Evolutionary conservation across 2,797 vertebrate species (phyloP).

Genomic region (Urocyon cinereoargenteus): DNA sequence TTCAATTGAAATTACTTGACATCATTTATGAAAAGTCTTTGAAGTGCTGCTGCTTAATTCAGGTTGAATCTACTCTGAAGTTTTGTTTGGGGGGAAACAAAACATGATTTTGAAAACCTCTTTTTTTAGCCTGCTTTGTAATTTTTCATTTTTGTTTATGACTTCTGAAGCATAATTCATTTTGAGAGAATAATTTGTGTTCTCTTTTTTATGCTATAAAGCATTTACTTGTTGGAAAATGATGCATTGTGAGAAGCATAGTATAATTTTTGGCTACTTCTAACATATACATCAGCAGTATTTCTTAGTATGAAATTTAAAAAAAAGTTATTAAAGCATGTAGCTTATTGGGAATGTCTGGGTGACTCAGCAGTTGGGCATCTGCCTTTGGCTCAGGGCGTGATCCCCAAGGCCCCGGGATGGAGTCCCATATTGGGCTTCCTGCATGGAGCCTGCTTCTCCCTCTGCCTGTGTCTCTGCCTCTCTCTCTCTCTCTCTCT

Average conservation of each 20-base stretch:
- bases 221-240: background rate
- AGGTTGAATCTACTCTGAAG: background rate
- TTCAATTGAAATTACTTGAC: slow-evolving; percentile 24
- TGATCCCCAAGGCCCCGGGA: too few species aligned
- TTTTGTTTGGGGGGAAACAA: background rate
- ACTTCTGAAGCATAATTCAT: background rate
- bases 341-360: background rate
- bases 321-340: background rate
- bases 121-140: background rate
- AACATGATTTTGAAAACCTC: background rate
- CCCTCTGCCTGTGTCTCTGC: too few species aligned
- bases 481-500: too few species aligned
- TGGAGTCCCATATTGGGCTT: too few species aligned
- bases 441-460: too few species aligned
- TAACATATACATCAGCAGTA: background rate
- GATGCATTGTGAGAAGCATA: background rate
- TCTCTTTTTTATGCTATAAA: background rate
- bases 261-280: background rate
- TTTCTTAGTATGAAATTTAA: background rate
- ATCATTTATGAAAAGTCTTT: slow-evolving; percentile 63
- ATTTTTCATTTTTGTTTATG: slow-evolving; percentile 32
- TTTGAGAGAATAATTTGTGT: background rate
- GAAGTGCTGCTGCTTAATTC: background rate
- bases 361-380: too few species aligned
- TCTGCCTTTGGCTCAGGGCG: too few species aligned